Base-by-base conservation (phyloP, 2,888 invertebrate genomes). In the Morpho helenor region DNA sequence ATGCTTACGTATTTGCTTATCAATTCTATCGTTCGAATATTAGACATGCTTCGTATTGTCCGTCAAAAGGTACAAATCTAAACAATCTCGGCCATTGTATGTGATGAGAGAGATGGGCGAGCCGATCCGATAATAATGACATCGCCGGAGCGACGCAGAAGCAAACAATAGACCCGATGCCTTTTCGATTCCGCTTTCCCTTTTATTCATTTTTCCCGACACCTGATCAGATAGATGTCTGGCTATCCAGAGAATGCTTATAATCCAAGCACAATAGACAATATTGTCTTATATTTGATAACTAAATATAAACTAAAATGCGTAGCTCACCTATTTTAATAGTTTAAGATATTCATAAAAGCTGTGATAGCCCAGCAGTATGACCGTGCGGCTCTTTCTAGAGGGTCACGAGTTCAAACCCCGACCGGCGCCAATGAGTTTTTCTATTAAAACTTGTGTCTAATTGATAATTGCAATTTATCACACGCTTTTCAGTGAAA, bases 131-230 rank as follows among this genome's bases (percentile, higher is more conserved):
- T 72, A 74, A 74, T 74, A 76, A 82, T 76, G 80, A 81, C 80
- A 78, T 75, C 80, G 74, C 72, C 77, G 75, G 73, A 73, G 81
- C 78, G 80, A 79, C 81, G 79, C 79, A 68, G 74, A 68, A 68
- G 63, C 76, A 77, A 79, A 87, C 85, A 87, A 87, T 84, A 70
- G 74, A 67, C 63, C 68, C 72, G 73, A 78, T 76, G 75, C 75
- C 74, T 76, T 76, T 79, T 82, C 76, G 75, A 81, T 81, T 78
- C 75, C 69, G 80, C 86, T 86, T 86, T 86, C 86, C 80, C 80
- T 84, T 84, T 79, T 79, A 68, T 63, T 54, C 73, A 72, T 75
- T 77, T 72, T 62, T 59, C 58, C 52, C 52, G 62, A 64, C 62
- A 61, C 50, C 59, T 59, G 52, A 59, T 62, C 51, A 52, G 51